Evolutionary conservation across 2,888 invertebrate species (phyloP).

Genomic region (Diarsia mendica): DNA sequence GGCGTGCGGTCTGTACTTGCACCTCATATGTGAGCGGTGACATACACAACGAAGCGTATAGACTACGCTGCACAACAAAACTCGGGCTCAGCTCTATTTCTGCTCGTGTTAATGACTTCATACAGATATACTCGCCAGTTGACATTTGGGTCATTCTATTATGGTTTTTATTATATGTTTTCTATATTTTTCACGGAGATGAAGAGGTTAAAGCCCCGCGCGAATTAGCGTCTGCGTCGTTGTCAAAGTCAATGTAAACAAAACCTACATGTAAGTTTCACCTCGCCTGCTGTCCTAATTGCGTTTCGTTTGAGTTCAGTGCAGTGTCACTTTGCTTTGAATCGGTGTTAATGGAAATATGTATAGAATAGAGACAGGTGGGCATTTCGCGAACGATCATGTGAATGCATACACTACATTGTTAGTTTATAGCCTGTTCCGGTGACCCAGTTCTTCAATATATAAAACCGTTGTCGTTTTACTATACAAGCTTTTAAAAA

Average conservation of each 20-base stretch:
- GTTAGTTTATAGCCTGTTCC: slow-evolving; percentile 53
- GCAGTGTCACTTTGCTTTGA: slow-evolving; percentile 10
- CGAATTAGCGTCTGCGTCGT: slow-evolving; percentile 45
- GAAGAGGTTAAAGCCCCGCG: slow-evolving; percentile 59
- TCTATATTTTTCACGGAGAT: slow-evolving; percentile 61
- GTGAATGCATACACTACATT: slow-evolving; percentile 50
- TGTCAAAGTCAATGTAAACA: slow-evolving; percentile 63
- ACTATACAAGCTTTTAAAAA: slow-evolving; percentile 16
- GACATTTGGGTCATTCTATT: slow-evolving; percentile 85
- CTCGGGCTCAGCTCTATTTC: slow-evolving; percentile 75
- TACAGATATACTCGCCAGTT: slow-evolving; percentile 75
- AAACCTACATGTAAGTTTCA: slow-evolving; percentile 29
- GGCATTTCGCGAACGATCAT: slow-evolving; percentile 40
- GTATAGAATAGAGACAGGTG: slow-evolving; percentile 26
- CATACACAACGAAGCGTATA: slow-evolving; percentile 34
- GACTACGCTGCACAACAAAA: slow-evolving; percentile 25
- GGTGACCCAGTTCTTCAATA: slow-evolving; percentile 60
- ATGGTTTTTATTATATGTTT: slow-evolving; percentile 66
- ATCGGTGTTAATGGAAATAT: slow-evolving; percentile 34
- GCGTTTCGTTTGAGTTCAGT: slow-evolving; percentile 20
- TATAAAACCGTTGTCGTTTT: slow-evolving; percentile 22
- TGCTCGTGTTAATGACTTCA: slow-evolving; percentile 83
- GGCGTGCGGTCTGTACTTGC: background rate
- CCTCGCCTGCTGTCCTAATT: slow-evolving; percentile 16
- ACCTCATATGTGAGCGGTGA: slow-evolving; percentile 21